Evolutionary conservation across 1,140 invertebrate species (phyloP).

Genomic region (Stenopsyche tienmushanensis): DNA sequence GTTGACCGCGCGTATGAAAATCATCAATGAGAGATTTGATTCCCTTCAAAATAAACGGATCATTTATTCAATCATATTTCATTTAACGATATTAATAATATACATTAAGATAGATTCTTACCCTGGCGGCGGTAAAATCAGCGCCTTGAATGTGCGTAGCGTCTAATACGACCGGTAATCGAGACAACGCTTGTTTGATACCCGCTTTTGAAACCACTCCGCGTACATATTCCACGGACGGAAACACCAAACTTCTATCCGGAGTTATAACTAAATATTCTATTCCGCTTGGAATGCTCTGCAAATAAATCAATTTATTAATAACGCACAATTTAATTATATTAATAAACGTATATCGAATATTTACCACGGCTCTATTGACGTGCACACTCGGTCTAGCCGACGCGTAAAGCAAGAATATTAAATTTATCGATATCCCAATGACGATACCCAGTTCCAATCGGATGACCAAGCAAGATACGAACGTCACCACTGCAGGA

Average conservation of each 20-base stretch:
- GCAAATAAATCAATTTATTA: conserved; percentile 9
- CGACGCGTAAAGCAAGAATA: conserved; percentile 77
- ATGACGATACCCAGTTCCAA: conserved; percentile 83
- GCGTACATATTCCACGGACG: conserved; percentile 76
- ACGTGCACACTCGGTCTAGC: conserved; percentile 71
- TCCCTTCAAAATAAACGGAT: conserved; percentile 53
- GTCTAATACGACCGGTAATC: conserved; percentile 72
- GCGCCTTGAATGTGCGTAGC: conserved; percentile 74
- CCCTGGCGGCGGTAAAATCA: conserved; percentile 75
- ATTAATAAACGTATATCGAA: not conserved
- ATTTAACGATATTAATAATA: conserved; percentile 14
- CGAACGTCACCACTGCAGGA: conserved; percentile 71
- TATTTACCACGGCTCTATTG: conserved; percentile 58
- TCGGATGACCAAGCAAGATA: conserved; percentile 74
- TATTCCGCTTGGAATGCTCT: conserved; percentile 50
- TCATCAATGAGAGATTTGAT: conserved; percentile 74
- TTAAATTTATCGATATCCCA: conserved; percentile 74
- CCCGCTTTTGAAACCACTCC: conserved; percentile 72
- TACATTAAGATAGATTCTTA: conserved; percentile 44
- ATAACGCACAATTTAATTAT: not conserved
- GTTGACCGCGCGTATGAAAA: conserved; percentile 70
- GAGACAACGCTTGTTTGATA: conserved; percentile 57
- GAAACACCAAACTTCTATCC: conserved; percentile 72
- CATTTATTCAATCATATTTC: not conserved
- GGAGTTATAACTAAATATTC: conserved; percentile 71